A percentile compares a stretch with the other conserved stretches of the same genome.
Conservation (phyloP, 2,888 invertebrate genomes). For the Mamestra brassicae region DNA sequence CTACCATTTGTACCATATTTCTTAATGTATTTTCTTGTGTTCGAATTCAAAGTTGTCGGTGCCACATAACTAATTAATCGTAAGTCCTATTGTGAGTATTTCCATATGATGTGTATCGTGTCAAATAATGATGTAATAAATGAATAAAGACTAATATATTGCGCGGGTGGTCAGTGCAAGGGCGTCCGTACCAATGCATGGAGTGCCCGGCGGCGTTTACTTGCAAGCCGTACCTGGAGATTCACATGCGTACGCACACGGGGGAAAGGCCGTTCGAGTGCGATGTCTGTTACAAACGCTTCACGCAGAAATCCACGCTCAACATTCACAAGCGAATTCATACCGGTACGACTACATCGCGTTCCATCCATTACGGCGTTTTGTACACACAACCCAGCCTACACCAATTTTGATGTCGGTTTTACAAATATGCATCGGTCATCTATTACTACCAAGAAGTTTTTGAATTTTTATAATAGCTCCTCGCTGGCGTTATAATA, state of each 20-base stretch:
- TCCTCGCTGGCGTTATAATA: not conserved
- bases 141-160: conserved; percentile 62
- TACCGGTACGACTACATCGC: conserved; percentile 85
- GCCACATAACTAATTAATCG: conserved; percentile 80
- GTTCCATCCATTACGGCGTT: conserved; percentile 32
- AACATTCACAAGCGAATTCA: conserved; percentile 91
- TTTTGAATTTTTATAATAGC: not conserved
- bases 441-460: not conserved
- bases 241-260: conserved; percentile 92
- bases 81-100: conserved; percentile 70
- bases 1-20: conserved; percentile 39
- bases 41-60: conserved; percentile 85
- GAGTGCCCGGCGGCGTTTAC: conserved; percentile 91
- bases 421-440: conserved; percentile 16
- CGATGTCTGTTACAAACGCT: conserved; percentile 91
- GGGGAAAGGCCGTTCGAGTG: conserved; percentile 91
- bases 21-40: conserved; percentile 56
- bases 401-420: not conserved
- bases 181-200: conserved; percentile 90
- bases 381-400: conserved; percentile 29
- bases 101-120: conserved; percentile 50
- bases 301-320: conserved; percentile 91
- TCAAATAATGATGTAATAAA: conserved; percentile 41
- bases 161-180: conserved; percentile 85
- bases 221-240: conserved; percentile 92